Evolutionary conservation across 2,797 vertebrate species (phyloP), one percentile per base, ranked within the genome.

Genomic region (Sphenodon punctatus): DNA sequence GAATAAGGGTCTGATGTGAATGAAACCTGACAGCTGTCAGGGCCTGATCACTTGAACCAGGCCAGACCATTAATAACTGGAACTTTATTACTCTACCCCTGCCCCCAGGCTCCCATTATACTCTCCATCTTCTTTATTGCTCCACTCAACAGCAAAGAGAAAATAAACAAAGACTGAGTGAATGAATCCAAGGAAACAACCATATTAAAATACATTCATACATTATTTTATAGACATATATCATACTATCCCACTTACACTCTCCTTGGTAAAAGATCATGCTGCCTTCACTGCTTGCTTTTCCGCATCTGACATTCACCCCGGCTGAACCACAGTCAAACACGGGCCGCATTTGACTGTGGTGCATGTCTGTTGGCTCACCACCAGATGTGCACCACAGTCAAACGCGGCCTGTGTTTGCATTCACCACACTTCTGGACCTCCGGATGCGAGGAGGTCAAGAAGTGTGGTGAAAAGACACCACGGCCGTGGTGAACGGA

Each of bases 21-120:
- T 92, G 67, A 82, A 87, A 80, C 49, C 67, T 86, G 91, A 78
- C 83, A 90, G 86, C 76, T 90, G 61, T 59, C 84, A 84, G 71
- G n/a, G 22, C 87, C 75, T 86, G 79, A 46, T 73, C 89, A 46
- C 64, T 82, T 80, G 66, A 81, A 70, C 19, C 39, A 84, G 83
- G 82, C 67, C 46, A 83, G 74, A 84, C 81, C 77, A 68, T 89
- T 90, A 90, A 87, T 84, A 85, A 87, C 58, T 49, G 22, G 42
- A 34, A 30, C 34, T 84, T 91, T 90, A 68, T 83, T 89, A 68
- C 64, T 80, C 34, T 76, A 82, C 71, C 60, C 53, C 71, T 79
- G 61, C 34, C 34, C 1, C 64, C 46, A 67, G 60, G 64, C 45
- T 91, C 5, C 1, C 78, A 38, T 75, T 81, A 48, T 59, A 15